Evolutionary conservation across 2,888 invertebrate genomes (phyloP), one percentile per base, ranked within the genome.

Genomic region (Cryptocephalus primarius): DNA sequence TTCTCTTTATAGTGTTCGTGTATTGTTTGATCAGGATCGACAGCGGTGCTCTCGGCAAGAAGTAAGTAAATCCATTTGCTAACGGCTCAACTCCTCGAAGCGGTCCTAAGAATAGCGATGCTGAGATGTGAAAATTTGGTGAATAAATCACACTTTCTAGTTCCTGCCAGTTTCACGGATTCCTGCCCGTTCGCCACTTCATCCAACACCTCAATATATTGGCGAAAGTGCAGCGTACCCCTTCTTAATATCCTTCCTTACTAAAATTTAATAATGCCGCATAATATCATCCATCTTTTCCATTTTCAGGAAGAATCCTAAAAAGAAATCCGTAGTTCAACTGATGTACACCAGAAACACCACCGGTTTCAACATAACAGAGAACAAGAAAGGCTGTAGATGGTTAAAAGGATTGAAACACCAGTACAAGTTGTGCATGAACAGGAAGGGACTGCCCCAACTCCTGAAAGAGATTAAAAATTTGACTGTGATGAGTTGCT

Each of bases 371-470:
- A 56, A 55, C 9, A 46, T 46, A 46, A 54, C 52, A 42, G 42
- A 45, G 45, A 56, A 43, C 14, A 45, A 33, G 33, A 50, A 42
- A 44, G 47, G 45, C 33, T 83, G 83, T 56, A 73, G 75, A 51
- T 73, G 78, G 61, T 66, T 81, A 55, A 74, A 71, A 48, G 73
- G 78, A 10, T 74, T 80, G 1, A 75, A 75, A 45, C 74, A 77
- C 12, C 82, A 83, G 66, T 73, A 75, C 46, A 79, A 76, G 66
- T 75, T 80, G 60, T 84, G 84, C 57, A 72, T 73, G 47, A 73
- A 76, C 48, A 77, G 79, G 55, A 73, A 72, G 11, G 79, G 79
- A 1, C 65, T 84, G 32, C 67, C 71, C 8, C 73, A 72, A 42
- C 52, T 66, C 8, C 48, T 70, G 34, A 52, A 62, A 33, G 55